Percentiles rank a stretch among this genome's conserved stretches.
Conservation (phyloP, 1,140 invertebrate species). For the Listronotus bonariensis region DNA sequence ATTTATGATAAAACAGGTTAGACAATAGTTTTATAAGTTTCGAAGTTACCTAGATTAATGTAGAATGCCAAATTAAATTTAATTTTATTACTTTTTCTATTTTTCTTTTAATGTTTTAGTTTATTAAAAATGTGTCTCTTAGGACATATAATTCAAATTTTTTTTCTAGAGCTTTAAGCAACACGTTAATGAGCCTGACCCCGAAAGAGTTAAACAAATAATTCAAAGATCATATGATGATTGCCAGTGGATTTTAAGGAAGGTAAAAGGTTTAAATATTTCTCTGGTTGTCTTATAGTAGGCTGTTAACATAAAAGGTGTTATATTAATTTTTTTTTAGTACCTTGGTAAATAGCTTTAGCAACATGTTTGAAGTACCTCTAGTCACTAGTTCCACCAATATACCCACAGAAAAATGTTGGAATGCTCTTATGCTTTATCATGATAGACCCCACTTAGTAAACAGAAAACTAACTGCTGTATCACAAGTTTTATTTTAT, state of each 20-base stretch:
- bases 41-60: no score
- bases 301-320: slow-evolving; percentile 56
- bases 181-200: slow-evolving; percentile 73
- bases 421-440: slow-evolving; percentile 47
- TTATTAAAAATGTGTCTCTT: no score
- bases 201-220: slow-evolving; percentile 75
- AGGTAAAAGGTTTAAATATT: slow-evolving; percentile 69
- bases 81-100: no score
- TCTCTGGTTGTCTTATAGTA: slow-evolving; percentile 55
- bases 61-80: no score
- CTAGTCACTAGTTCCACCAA: slow-evolving; percentile 47
- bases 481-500: slow-evolving; percentile 41
- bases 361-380: slow-evolving; percentile 49
- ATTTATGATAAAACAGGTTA: slow-evolving; percentile 62
- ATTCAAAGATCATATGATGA: slow-evolving; percentile 74
- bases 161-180: slow-evolving; percentile 74
- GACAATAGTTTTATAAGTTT: no score
- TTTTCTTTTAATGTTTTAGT: no score
- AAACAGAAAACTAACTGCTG: slow-evolving; percentile 48
- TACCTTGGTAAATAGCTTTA: slow-evolving; percentile 39
- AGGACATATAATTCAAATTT: no score
- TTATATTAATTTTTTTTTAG: slow-evolving; percentile 41
- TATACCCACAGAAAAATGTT: slow-evolving; percentile 45
- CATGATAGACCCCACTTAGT: slow-evolving; percentile 50
- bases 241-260: slow-evolving; percentile 78